phyloP scores from a whole-genome alignment of 1,140 invertebrate genomes.

The Linepithema humile region DNA sequence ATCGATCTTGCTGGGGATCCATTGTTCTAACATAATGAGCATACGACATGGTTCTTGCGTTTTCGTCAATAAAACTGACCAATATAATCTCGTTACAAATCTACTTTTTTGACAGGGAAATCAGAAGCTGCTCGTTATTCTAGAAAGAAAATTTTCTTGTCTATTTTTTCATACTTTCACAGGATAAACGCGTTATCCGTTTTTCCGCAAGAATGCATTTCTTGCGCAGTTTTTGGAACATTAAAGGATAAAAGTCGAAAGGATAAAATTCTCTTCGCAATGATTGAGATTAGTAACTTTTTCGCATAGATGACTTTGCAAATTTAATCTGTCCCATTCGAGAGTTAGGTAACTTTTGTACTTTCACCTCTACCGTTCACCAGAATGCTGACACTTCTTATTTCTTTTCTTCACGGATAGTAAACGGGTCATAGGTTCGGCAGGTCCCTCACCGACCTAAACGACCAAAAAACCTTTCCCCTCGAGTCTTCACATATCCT shows the following conservation, averaged over 20 bases:
- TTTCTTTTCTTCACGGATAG: neutral
- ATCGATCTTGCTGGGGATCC: constrained; percentile 30
- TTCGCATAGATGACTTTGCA: neutral
- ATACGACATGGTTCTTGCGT: constrained; percentile 48
- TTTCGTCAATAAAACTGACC: neutral
- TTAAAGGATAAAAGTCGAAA: neutral
- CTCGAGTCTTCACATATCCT: constrained; percentile 37
- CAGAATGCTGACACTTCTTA: neutral
- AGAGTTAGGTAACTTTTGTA: constrained; percentile 3
- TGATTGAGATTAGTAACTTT: neutral
- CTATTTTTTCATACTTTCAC: neutral
- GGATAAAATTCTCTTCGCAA: neutral
- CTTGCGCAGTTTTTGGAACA: neutral
- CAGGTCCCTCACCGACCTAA: constrained; percentile 37
- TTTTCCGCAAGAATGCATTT: neutral
- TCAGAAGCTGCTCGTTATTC: neutral
- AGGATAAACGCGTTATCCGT: neutral
- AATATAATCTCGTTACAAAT: neutral
- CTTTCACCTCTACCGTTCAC: neutral
- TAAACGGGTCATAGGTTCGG: constrained; percentile 31
- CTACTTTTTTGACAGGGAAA: neutral
- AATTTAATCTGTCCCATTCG: neutral
- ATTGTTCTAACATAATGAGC: constrained; percentile 39
- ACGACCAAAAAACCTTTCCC: constrained; percentile 14
- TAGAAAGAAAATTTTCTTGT: neutral